Percentiles rank a stretch among this genome's conserved stretches.
phyloP scores from a whole-genome alignment of 2,797 vertebrate genomes.

The Percopsis omiscomaycus region DNA sequence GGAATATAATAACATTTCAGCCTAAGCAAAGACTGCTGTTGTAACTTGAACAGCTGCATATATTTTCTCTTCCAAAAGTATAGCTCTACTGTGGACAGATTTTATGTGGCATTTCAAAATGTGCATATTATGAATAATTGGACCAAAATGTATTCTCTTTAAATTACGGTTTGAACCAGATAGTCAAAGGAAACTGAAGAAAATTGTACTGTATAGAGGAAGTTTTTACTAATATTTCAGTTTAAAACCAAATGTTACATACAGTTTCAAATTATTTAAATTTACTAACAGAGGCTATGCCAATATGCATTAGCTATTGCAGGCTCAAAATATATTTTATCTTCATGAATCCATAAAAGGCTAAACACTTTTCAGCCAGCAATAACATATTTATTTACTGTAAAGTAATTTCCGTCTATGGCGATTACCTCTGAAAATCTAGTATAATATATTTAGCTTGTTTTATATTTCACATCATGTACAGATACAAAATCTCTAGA shows the following conservation, averaged over 20 bases:
- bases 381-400: slow-evolving; percentile 53
- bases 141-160: slow-evolving; percentile 58
- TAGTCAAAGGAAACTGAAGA: slow-evolving; percentile 51
- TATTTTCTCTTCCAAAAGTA: slow-evolving; percentile 23
- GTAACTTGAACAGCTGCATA: slow-evolving; percentile 23
- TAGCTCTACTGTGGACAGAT: slow-evolving; percentile 25
- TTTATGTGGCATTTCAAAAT: slow-evolving; percentile 11
- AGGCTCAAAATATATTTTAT: slow-evolving; percentile 31
- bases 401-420: slow-evolving; percentile 52
- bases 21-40: slow-evolving; percentile 23
- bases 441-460: slow-evolving; percentile 28
- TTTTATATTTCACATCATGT: slow-evolving; percentile 61
- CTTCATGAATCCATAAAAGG: slow-evolving; percentile 32
- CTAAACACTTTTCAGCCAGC: slow-evolving; percentile 50
- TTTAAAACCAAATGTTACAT: slow-evolving; percentile 31
- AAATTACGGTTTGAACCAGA: slow-evolving; percentile 29
- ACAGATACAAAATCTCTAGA: slow-evolving; percentile 14
- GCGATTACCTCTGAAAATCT: slow-evolving; percentile 45
- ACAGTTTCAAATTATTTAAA: background rate
- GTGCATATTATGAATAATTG: slow-evolving; percentile 9
- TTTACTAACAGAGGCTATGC: slow-evolving; percentile 49
- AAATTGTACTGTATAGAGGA: slow-evolving; percentile 51
- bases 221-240: slow-evolving; percentile 39
- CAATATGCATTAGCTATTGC: slow-evolving; percentile 35
- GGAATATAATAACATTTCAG: slow-evolving; percentile 22